These are phyloP conservation scores for Melinopterus prodromus DNA, from an alignment of 2,888 invertebrate species.

Conservation along the genomic window DNA sequence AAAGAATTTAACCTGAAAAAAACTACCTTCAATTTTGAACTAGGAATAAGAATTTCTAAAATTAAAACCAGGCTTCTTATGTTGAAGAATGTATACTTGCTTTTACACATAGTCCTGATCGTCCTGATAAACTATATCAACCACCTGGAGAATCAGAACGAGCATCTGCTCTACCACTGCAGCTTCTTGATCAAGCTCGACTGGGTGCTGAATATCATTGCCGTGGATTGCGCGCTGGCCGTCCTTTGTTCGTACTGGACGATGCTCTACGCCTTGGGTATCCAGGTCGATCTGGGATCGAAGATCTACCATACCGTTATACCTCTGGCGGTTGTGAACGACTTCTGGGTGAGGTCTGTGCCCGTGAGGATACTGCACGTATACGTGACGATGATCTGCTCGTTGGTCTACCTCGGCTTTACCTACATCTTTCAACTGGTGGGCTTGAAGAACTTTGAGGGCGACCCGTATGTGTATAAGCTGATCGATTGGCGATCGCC, in stretches of 20 bases:
- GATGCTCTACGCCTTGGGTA: not conserved
- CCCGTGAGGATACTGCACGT: conserved; percentile 13
- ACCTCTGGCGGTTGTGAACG: not conserved
- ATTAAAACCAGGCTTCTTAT: too few relatives aligned
- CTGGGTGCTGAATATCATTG: conserved; percentile 1
- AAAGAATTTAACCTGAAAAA: too few relatives aligned
- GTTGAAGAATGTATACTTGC: too few relatives aligned
- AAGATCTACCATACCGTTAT: conserved; percentile 12
- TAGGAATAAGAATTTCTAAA: too few relatives aligned
- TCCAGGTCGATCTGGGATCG: not conserved
- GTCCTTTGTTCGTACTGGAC: conserved; percentile 4
- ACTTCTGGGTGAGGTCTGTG: conserved; percentile 17
- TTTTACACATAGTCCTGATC: not conserved
- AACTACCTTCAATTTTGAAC: too few relatives aligned
- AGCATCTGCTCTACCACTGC: not conserved
- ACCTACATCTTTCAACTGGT: conserved; percentile 4
- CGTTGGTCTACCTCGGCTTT: not conserved
- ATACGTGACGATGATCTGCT: not conserved
- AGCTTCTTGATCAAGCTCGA: not conserved
- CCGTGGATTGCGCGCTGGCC: not conserved
- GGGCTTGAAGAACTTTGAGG: conserved; percentile 14
- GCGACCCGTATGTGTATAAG: not conserved
- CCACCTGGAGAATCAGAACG: not conserved
- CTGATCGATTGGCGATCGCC: conserved; percentile 14
- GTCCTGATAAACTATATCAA: not conserved